Percentiles rank a stretch among this genome's conserved stretches.
phyloP scores from a whole-genome alignment of 2,113 vertebrate genomes.

The Geococcyx californianus region DNA sequence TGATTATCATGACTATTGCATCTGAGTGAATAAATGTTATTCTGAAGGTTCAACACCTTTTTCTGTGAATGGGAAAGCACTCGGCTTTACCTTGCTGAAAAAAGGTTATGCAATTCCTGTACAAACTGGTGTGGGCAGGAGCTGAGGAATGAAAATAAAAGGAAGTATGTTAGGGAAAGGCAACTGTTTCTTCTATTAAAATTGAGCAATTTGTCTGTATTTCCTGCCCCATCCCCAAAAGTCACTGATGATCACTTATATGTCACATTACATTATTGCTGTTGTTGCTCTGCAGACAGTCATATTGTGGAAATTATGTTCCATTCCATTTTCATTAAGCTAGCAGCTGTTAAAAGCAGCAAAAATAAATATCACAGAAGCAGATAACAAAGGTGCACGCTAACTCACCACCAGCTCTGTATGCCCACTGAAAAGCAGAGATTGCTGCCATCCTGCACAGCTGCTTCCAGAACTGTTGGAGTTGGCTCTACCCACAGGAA shows the following conservation, averaged over 20 bases:
- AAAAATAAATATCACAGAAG: not conserved
- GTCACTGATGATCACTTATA: not conserved
- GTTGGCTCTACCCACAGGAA: not conserved
- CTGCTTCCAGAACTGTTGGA: not conserved
- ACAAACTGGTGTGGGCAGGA: not conserved
- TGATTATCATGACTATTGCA: not conserved
- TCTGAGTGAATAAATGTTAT: not conserved
- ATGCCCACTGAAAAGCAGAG: not conserved
- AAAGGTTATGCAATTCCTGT: not conserved
- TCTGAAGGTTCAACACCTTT: not conserved
- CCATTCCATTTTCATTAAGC: not conserved
- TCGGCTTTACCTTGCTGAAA: slow-evolving; percentile 1
- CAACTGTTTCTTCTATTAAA: not conserved
- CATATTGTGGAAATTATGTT: not conserved
- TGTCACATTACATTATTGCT: not conserved
- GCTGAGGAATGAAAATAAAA: not conserved
- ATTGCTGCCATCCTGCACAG: not conserved
- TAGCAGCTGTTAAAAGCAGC: not conserved
- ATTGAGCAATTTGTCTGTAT: not conserved
- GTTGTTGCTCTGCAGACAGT: not conserved
- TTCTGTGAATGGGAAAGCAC: not conserved
- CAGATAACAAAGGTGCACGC: not conserved
- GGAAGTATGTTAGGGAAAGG: not conserved
- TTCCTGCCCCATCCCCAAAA: not conserved
- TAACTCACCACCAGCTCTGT: rapidly evolving